Evolutionary conservation across 2,888 invertebrate genomes (phyloP).

Genomic region (Agrotis exclamationis): DNA sequence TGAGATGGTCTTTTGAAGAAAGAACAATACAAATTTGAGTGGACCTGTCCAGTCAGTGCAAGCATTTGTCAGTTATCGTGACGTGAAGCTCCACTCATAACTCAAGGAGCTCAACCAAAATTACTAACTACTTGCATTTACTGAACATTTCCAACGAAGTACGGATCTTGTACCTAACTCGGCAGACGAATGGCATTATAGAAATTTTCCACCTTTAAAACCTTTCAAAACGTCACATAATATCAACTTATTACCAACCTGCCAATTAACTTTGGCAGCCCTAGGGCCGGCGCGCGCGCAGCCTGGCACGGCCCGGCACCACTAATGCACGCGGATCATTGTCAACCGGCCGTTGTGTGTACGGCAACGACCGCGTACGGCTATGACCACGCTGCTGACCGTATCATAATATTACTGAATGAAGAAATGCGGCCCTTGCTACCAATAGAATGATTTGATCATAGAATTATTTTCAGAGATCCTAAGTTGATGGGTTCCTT

Average conservation of each 20-base stretch:
- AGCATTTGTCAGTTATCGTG: no score
- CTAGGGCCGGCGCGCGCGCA: constrained; percentile 69
- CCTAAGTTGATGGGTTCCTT: neutral
- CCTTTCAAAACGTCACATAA: no score
- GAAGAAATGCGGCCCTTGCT: neutral
- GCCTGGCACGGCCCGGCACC: constrained; percentile 68
- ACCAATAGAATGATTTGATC: neutral
- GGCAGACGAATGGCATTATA: neutral
- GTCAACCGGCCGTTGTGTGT: constrained; percentile 60
- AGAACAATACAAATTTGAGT: no score
- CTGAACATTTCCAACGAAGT: neutral
- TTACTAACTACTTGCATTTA: neutral
- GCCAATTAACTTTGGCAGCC: constrained; percentile 41
- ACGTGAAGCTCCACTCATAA: no score
- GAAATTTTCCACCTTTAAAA: no score
- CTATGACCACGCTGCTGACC: constrained; percentile 36
- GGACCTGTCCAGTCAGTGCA: no score
- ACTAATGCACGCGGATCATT: constrained; percentile 66
- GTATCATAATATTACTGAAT: constrained; percentile 43
- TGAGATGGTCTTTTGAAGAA: no score
- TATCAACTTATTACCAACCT: neutral
- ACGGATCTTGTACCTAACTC: neutral
- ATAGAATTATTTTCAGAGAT: neutral
- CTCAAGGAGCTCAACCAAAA: no score
- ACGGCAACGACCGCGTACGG: constrained; percentile 56